Conservation (phyloP, 2,797 vertebrate species). For the Falco concolor region DNA sequence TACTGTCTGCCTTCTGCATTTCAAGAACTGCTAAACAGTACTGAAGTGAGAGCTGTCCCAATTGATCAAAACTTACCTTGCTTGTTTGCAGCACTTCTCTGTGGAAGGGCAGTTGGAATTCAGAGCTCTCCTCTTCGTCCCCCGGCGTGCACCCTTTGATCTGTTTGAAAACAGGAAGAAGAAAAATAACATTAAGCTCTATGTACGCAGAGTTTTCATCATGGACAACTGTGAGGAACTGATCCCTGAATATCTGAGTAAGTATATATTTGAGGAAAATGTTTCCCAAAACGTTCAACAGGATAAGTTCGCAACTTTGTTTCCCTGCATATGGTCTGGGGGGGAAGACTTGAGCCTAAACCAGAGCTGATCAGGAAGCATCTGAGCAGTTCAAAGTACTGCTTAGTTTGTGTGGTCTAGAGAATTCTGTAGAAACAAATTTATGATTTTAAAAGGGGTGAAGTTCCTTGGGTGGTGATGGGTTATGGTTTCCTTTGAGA, state of each 20-base stretch:
- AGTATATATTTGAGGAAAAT: slow-evolving; percentile 49
- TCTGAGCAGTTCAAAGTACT: rapidly evolving
- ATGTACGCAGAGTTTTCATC: slow-evolving; percentile 94
- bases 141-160: slow-evolving; percentile 87
- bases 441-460: rapidly evolving
- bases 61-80: rapidly evolving
- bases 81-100: slow-evolving; percentile 77
- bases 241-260: slow-evolving; percentile 95
- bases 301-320: rapidly evolving
- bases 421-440: rapidly evolving
- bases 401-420: rapidly evolving
- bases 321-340: rapidly evolving
- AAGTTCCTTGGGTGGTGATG: rapidly evolving
- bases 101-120: slow-evolving; percentile 93
- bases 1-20: rapidly evolving
- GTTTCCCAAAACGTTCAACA: rapidly evolving
- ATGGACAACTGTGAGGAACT: slow-evolving; percentile 98
- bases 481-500: neutral
- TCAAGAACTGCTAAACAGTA: rapidly evolving
- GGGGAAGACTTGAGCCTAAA: rapidly evolving
- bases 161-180: slow-evolving; percentile 92
- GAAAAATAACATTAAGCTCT: slow-evolving; percentile 93
- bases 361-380: rapidly evolving
- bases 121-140: slow-evolving; percentile 87
- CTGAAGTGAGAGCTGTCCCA: rapidly evolving